Evolutionary conservation across 1,140 invertebrate genomes (phyloP), one percentile per base, ranked within the genome.

Genomic region (Nymphalis io): DNA sequence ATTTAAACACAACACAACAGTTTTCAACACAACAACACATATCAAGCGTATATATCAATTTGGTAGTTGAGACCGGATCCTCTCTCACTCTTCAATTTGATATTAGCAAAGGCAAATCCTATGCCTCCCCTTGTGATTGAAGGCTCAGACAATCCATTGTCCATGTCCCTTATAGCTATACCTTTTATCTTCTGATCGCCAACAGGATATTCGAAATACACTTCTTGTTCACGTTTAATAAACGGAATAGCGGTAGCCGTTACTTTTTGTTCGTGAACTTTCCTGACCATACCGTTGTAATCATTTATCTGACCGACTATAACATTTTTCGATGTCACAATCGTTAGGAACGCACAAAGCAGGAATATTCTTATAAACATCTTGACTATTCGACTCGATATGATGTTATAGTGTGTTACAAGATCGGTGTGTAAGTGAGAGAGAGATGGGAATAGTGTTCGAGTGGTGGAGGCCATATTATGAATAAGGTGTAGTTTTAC

Each of bases 151-250:
- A 81, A 33, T 8, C 81, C 79, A 58, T 76, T 78, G 1, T 87
- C 82, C 70, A 83, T 44, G 39, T 83, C 81, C 10, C 70, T 76
- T 6, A 83, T 81, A 23, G 75, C 83, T 27, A 89, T 85, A 0
- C 90, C 92, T 61, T 91, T 92, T 11, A 92, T 92, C 66, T 87
- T 88, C 76, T 83, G 82, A 40, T 87, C 85, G 66, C 80, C 79
- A 46, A 82, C 65, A 53, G 85, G 85, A 40, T 88, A 90, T 33
- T 88, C 82, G 61, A 90, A 88, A 39, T 83, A 79, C 0, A 87
- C 60, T 53, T 89, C 81, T 51, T 91, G 71, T 44, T 83, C 76
- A 13, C 83, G 61, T 70, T 85, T 85, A 1, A 87, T 38, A 0
- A 87, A 46, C 0, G 83, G 82, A 55, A 89, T 82, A 2, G 66